Evolutionary conservation across 2,113 vertebrate species (phyloP).

Genomic region (Oenanthe melanoleuca): DNA sequence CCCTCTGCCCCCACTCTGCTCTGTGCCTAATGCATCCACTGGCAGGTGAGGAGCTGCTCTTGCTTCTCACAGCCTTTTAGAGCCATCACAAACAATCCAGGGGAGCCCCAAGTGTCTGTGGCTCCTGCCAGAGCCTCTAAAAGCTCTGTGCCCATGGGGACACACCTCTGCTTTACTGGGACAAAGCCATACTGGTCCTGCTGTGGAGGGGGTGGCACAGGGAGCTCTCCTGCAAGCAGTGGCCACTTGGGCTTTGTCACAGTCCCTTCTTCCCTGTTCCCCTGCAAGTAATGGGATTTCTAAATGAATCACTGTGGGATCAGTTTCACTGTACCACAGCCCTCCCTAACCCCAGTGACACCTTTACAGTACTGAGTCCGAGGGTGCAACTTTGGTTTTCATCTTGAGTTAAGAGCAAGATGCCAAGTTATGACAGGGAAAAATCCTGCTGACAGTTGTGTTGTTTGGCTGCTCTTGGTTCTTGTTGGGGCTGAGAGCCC

Average conservation of each 20-base stretch:
- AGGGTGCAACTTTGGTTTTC: background rate
- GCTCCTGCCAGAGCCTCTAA: background rate
- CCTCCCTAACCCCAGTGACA: background rate
- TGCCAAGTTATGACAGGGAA: accelerated
- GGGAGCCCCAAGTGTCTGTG: background rate
- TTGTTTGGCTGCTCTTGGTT: background rate
- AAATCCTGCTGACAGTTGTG: background rate
- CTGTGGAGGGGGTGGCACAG: background rate
- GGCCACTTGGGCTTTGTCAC: background rate
- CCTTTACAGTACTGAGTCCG: background rate
- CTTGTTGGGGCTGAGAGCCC: accelerated
- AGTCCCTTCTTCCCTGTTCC: background rate
- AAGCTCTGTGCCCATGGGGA: background rate
- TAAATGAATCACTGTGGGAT: background rate
- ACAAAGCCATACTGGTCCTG: background rate
- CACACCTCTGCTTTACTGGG: background rate
- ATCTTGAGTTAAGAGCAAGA: background rate
- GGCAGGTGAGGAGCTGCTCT: background rate
- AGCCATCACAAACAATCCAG: background rate
- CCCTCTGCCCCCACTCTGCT: background rate
- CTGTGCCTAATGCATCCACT: background rate
- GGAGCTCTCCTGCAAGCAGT: background rate
- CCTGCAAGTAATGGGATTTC: background rate
- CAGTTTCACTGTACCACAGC: background rate
- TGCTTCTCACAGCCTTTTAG: background rate